phyloP scores from a whole-genome alignment of 2,888 invertebrate species.

The Drosophila kokeensis region DNA sequence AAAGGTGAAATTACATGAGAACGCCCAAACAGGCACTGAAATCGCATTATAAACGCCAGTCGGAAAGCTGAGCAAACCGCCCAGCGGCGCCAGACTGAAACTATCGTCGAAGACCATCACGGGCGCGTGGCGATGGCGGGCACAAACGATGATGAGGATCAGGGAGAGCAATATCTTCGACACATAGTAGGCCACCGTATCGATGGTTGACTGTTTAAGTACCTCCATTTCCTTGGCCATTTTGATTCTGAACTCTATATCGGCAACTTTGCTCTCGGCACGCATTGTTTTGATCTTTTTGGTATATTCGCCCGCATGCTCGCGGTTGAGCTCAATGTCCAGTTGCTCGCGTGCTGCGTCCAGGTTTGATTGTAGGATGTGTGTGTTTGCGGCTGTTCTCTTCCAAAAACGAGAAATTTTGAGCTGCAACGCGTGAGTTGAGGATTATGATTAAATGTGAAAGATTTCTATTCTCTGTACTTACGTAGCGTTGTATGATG shows the following conservation, averaged over 20 bases:
- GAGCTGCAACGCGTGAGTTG: conserved; percentile 41
- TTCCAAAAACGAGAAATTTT: conserved; percentile 68
- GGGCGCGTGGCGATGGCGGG: conserved; percentile 85
- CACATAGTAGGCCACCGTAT: conserved; percentile 82
- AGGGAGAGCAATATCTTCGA: conserved; percentile 83
- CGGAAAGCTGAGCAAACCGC: conserved; percentile 86
- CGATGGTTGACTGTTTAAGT: conserved; percentile 70
- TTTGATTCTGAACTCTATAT: conserved; percentile 59
- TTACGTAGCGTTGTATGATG: conserved; percentile 65
- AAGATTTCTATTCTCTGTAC: neutral
- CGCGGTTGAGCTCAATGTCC: conserved; percentile 49
- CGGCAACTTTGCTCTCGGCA: conserved; percentile 76
- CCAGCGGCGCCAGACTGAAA: conserved; percentile 85
- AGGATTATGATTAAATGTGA: neutral
- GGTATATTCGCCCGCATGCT: conserved; percentile 73
- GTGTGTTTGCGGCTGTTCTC: neutral
- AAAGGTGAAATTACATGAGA: conserved; percentile 85
- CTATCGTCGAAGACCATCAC: conserved; percentile 85
- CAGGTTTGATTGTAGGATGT: conserved; percentile 51
- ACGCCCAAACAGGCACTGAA: conserved; percentile 86
- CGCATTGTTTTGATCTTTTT: conserved; percentile 78
- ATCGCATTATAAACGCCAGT: conserved; percentile 85
- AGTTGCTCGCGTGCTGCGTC: conserved; percentile 67
- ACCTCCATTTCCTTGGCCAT: conserved; percentile 48
- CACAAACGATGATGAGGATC: conserved; percentile 83